phyloP scores from a whole-genome alignment of 2,113 vertebrate species.

The Oncorhynchus gorbuscha region DNA sequence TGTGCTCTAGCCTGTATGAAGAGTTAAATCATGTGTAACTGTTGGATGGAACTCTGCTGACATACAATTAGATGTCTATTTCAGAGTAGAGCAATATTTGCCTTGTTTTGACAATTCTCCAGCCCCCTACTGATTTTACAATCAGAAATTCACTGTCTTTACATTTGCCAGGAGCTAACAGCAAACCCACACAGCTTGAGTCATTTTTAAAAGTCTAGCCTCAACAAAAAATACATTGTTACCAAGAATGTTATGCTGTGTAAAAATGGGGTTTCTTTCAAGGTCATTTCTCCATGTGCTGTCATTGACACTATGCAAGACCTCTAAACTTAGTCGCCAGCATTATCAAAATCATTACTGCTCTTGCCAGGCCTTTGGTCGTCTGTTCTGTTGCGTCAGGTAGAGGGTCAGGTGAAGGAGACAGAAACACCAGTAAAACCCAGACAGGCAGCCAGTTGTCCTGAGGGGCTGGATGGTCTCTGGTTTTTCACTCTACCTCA shows the following conservation, averaged over 20 bases:
- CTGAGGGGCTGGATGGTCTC: too few species aligned
- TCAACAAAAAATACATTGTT: constrained; percentile 25
- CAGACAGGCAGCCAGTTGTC: neutral
- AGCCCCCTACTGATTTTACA: constrained; percentile 48
- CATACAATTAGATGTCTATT: constrained; percentile 52
- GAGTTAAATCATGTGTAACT: constrained; percentile 38
- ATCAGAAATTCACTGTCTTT: constrained; percentile 42
- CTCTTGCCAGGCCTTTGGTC: neutral
- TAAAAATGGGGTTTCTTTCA: neutral
- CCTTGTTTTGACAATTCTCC: constrained; percentile 47
- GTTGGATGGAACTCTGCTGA: constrained; percentile 48
- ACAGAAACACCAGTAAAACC: neutral
- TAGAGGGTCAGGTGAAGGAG: neutral
- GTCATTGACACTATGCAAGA: neutral
- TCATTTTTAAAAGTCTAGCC: constrained; percentile 45
- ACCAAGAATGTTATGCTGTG: constrained; percentile 39
- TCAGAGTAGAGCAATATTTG: constrained; percentile 42
- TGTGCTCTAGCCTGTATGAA: constrained; percentile 33
- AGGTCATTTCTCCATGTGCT: constrained; percentile 52
- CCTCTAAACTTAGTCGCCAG: too few species aligned
- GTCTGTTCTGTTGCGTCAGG: neutral
- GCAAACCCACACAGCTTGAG: constrained; percentile 58
- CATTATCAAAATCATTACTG: neutral
- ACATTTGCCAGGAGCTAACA: constrained; percentile 53
- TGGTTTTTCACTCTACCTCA: too few species aligned